These are phyloP conservation scores for Istiophorus platypterus DNA, from an alignment of 2,113 vertebrate genomes.

Conservation along the genomic window DNA sequence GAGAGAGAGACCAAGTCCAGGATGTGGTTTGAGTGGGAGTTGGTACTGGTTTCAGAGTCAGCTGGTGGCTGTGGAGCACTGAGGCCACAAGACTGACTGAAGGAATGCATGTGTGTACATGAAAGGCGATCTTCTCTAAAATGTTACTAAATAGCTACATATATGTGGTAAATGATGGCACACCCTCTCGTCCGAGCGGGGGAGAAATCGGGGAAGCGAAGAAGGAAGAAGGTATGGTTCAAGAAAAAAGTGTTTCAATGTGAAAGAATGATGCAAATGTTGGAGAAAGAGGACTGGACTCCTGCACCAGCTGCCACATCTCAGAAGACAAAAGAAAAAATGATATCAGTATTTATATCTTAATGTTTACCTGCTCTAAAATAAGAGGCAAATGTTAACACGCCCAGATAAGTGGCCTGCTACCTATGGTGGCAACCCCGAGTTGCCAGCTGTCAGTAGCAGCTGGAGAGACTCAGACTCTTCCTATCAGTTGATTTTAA, in stretches of 20 bases:
- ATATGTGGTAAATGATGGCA: conserved; percentile 14
- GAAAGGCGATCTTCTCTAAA: conserved; percentile 4
- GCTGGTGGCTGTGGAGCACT: conserved; percentile 32
- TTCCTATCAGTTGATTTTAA: no score
- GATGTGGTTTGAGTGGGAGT: conserved; percentile 60
- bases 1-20: conserved; percentile 16
- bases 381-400: no score
- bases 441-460: no score
- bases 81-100: conserved; percentile 37
- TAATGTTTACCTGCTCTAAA: no score
- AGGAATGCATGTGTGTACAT: conserved; percentile 28
- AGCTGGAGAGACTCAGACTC: no score
- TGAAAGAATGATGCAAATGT: background rate
- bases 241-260: background rate
- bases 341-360: no score
- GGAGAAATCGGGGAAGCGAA: background rate
- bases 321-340: no score
- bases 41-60: conserved; percentile 20
- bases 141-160: conserved; percentile 4
- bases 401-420: no score
- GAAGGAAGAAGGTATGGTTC: background rate
- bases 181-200: background rate
- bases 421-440: no score
- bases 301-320: no score
- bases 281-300: no score